Conservation (phyloP, 2,888 invertebrate species). For the Epinotia brunnichana region DNA sequence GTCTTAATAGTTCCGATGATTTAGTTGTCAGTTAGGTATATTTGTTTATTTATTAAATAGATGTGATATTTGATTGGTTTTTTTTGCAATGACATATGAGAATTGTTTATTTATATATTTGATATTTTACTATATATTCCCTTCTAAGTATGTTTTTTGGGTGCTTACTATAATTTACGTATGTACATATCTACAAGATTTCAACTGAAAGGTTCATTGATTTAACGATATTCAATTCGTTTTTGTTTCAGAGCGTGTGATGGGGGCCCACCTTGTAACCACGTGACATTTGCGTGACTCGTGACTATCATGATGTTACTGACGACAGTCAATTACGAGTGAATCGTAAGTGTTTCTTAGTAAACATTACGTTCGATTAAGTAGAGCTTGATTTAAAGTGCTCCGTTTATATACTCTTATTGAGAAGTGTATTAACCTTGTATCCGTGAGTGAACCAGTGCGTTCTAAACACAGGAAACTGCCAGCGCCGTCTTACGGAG, state of each 20-base stretch:
- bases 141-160: neutral
- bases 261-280: constrained; percentile 50
- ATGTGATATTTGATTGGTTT: no score
- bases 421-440: constrained; percentile 29
- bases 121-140: no score
- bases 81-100: no score
- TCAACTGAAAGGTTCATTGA: neutral
- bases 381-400: constrained; percentile 34
- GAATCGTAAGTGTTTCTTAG: constrained; percentile 47
- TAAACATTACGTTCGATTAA: constrained; percentile 32
- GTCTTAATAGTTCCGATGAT: neutral
- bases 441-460: constrained; percentile 30
- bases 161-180: neutral
- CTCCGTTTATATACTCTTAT: constrained; percentile 22
- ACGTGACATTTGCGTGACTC: constrained; percentile 70
- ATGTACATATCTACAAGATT: neutral
- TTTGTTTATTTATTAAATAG: no score
- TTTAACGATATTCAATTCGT: neutral
- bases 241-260: constrained; percentile 34
- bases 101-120: no score
- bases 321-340: constrained; percentile 60
- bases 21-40: neutral
- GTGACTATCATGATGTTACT: constrained; percentile 54
- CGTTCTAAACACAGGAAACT: constrained; percentile 17
- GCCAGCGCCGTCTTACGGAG: constrained; percentile 14